Percentiles rank a stretch among this genome's conserved stretches.
Evolutionary conservation across 2,888 invertebrate species (phyloP).

Genomic region (Silvanus unidentatus): DNA sequence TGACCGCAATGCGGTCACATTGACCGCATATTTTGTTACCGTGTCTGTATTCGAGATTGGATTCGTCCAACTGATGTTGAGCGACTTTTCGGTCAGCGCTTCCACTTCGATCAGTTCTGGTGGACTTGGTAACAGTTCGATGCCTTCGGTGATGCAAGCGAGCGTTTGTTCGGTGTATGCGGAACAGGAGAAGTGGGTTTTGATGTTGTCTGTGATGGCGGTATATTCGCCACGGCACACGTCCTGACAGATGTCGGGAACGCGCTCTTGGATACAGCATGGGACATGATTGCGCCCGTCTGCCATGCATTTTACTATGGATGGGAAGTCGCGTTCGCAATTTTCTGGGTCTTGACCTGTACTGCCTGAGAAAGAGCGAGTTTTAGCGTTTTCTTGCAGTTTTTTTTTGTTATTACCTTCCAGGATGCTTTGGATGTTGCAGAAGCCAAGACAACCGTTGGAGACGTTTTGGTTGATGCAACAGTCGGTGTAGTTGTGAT

Average conservation of each 20-base stretch:
- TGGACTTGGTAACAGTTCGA: slow-evolving; percentile 69
- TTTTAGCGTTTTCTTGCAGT: no score
- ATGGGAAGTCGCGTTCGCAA: slow-evolving; percentile 74
- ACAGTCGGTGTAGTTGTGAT: slow-evolving; percentile 78
- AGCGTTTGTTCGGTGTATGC: slow-evolving; percentile 75
- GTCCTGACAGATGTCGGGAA: slow-evolving; percentile 80
- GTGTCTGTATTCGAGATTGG: slow-evolving; percentile 61
- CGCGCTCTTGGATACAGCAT: slow-evolving; percentile 73
- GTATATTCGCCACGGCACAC: slow-evolving; percentile 82
- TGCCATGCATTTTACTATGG: slow-evolving; percentile 72
- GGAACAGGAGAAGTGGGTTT: slow-evolving; percentile 79
- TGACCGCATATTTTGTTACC: slow-evolving; percentile 63
- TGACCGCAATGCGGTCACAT: slow-evolving; percentile 63
- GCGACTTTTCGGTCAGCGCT: slow-evolving; percentile 63
- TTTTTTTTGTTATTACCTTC: slow-evolving; percentile 36
- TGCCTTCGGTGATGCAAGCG: slow-evolving; percentile 78
- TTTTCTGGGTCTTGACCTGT: slow-evolving; percentile 76
- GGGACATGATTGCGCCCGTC: slow-evolving; percentile 82
- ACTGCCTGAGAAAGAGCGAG: slow-evolving; percentile 58
- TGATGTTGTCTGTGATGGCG: slow-evolving; percentile 74
- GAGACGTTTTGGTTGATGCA: slow-evolving; percentile 66
- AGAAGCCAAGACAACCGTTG: slow-evolving; percentile 70
- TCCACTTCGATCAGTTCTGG: slow-evolving; percentile 69
- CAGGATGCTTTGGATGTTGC: slow-evolving; percentile 61
- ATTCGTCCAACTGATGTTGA: slow-evolving; percentile 65